Percentiles rank a stretch among this genome's conserved stretches.
Evolutionary conservation across 64 coral and sea anemone genomes (phyloP).

Genomic region (Porites lutea): DNA sequence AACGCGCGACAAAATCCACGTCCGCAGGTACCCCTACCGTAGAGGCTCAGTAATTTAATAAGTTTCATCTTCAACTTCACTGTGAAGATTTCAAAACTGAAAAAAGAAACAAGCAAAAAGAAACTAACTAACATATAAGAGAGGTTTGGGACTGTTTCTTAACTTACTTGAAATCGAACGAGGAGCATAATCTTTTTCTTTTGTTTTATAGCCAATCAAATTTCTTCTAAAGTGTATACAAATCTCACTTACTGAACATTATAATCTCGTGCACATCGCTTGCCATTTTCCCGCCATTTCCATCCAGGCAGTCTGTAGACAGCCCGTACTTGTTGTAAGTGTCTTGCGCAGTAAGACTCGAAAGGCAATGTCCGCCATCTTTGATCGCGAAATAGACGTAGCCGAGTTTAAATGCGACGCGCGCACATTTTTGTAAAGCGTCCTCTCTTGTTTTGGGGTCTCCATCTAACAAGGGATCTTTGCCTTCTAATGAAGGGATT

Average conservation of each 20-base stretch:
- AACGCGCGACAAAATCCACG: no score
- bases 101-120: neutral
- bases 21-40: no score
- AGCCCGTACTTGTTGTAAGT: conserved; percentile 49
- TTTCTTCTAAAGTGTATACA: no score
- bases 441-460: conserved; percentile 26
- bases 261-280: conserved; percentile 58
- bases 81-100: neutral
- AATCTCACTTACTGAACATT: conserved; percentile 43
- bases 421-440: conserved; percentile 26
- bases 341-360: conserved; percentile 43
- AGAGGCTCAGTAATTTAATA: no score
- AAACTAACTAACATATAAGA: no score
- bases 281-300: conserved; percentile 46
- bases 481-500: conserved; percentile 48
- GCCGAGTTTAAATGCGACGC: conserved; percentile 40
- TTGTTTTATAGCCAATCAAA: no score
- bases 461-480: conserved; percentile 29
- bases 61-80: no score
- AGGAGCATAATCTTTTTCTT: neutral
- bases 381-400: conserved; percentile 38
- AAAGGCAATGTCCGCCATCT: conserved; percentile 50
- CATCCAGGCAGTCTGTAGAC: conserved; percentile 6
- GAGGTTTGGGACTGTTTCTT: no score
- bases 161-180: no score